Evolutionary conservation across 2,888 invertebrate genomes (phyloP).

Genomic region (Acleris sparsana): DNA sequence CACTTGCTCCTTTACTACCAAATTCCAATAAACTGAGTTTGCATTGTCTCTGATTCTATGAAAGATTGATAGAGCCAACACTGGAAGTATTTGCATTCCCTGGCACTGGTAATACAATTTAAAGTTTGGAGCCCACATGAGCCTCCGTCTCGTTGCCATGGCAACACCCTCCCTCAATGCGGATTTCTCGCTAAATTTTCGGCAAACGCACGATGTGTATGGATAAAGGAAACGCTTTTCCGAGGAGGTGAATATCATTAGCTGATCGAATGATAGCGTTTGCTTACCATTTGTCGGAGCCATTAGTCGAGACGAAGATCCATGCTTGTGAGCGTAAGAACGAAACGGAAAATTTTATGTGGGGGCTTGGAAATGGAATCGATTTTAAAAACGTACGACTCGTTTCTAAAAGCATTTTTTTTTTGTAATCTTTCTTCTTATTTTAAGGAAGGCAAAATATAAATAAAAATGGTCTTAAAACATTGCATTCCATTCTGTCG

Average conservation of each 20-base stretch:
- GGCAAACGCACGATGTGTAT: constrained; percentile 71
- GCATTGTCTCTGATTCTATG: constrained; percentile 40
- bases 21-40: constrained; percentile 43
- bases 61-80: constrained; percentile 57
- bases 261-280: constrained; percentile 58
- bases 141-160: constrained; percentile 73
- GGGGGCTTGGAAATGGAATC: neutral
- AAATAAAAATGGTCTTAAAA: too few relatives aligned
- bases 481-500: neutral
- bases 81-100: constrained; percentile 65
- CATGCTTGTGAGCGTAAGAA: constrained; percentile 15
- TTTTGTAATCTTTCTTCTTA: too few relatives aligned
- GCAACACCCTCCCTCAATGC: constrained; percentile 69
- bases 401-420: too few relatives aligned
- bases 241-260: constrained; percentile 81
- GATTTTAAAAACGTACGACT: neutral
- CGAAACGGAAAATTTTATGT: constrained; percentile 9
- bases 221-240: constrained; percentile 79
- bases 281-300: constrained; percentile 49
- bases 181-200: constrained; percentile 69
- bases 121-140: constrained; percentile 80
- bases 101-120: constrained; percentile 76
- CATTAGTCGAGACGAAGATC: constrained; percentile 53
- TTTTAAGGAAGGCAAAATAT: too few relatives aligned
- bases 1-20: neutral